A percentile compares a stretch with the other conserved stretches of the same genome.
Conservation (phyloP, 2,888 invertebrate species). For the Anticlea derivata region DNA sequence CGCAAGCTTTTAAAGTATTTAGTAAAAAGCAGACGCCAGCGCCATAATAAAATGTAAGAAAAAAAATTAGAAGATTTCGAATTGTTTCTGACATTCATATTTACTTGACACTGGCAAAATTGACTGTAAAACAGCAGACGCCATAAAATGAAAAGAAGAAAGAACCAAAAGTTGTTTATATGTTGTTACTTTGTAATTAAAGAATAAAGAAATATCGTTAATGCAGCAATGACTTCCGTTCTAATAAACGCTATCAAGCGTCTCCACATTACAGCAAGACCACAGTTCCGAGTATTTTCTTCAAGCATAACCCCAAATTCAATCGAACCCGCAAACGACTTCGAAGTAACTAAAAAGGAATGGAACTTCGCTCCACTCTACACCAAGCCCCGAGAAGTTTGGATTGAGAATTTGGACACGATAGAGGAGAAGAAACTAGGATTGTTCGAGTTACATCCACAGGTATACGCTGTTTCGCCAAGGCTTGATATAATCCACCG, state of each 20-base stretch:
- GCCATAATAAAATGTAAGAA: no score
- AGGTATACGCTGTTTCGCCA: constrained; percentile 92
- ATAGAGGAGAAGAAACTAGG: constrained; percentile 91
- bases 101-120: no score
- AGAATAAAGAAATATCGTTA: not conserved
- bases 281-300: constrained; percentile 58
- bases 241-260: constrained; percentile 68
- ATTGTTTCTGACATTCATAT: no score
- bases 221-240: constrained; percentile 57
- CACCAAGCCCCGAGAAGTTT: constrained; percentile 89
- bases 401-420: constrained; percentile 93
- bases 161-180: no score
- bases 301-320: constrained; percentile 44
- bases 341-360: constrained; percentile 67
- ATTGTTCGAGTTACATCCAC: constrained; percentile 94
- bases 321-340: constrained; percentile 40
- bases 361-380: constrained; percentile 81
- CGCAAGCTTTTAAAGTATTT: no score
- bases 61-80: no score
- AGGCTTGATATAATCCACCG: constrained; percentile 93
- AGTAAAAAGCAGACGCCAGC: no score
- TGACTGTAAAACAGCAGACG: no score
- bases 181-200: not conserved
- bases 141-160: no score
- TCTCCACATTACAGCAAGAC: constrained; percentile 55